A percentile compares a stretch with the other conserved stretches of the same genome.
Evolutionary conservation across 1,140 invertebrate species (phyloP).

Genomic region (Ericerus pela): DNA sequence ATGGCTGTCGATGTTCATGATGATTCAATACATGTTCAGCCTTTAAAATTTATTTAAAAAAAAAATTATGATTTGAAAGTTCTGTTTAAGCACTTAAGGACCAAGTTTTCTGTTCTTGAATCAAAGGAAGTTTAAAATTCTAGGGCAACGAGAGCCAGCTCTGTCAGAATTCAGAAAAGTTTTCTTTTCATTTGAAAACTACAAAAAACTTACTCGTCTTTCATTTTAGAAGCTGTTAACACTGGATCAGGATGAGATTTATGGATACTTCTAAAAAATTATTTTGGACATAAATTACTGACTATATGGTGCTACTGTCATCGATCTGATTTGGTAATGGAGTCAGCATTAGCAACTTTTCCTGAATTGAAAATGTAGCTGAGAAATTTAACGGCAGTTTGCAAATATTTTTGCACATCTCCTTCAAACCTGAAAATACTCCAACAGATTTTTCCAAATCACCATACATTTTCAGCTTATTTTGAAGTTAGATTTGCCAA

Average conservation of each 20-base stretch:
- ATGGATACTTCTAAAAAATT: conserved; percentile 2
- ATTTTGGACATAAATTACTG: not conserved
- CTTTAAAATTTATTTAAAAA: no score
- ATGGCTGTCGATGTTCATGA: no score
- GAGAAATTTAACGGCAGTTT: not conserved
- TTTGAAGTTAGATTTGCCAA: conserved; percentile 4
- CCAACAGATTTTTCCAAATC: not conserved
- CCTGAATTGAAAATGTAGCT: conserved; percentile 2
- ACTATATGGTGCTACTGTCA: not conserved
- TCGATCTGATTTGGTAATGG: not conserved
- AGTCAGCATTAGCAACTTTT: not conserved
- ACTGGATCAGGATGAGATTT: not conserved
- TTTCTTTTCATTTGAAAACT: no score
- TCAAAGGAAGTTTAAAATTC: no score
- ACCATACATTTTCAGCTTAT: no score
- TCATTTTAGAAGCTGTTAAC: conserved; percentile 3
- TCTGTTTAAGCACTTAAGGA: no score
- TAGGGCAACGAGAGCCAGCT: no score
- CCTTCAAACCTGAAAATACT: not conserved
- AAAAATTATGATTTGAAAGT: no score
- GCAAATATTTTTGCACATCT: not conserved
- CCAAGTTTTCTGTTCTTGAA: no score
- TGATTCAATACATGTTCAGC: no score
- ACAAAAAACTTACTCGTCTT: no score
- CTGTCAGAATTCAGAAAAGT: no score